Evolutionary conservation across 2,888 invertebrate genomes (phyloP).

Genomic region (Aleiodes testaceus): DNA sequence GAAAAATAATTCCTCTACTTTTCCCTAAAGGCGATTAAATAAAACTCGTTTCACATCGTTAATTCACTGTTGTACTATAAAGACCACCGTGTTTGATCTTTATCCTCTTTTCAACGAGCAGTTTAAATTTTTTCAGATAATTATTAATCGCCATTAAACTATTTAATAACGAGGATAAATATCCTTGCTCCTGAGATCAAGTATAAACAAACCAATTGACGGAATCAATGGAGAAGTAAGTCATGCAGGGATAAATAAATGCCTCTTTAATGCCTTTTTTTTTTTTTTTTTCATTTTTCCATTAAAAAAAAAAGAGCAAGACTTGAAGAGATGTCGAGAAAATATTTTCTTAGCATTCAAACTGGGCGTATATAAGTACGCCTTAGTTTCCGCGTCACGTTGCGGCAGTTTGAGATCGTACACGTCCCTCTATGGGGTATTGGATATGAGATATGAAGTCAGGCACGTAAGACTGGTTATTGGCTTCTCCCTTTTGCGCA

Average conservation of each 20-base stretch:
- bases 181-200: too few relatives aligned
- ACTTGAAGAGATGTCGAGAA: constrained; percentile 8
- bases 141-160: constrained; percentile 60
- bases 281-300: too few relatives aligned
- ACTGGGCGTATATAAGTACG: constrained; percentile 36
- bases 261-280: too few relatives aligned
- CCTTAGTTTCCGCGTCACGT: constrained; percentile 63
- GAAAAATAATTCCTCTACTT: too few relatives aligned
- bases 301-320: neutral
- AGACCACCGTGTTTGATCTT: constrained; percentile 44
- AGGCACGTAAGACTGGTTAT: constrained; percentile 54
- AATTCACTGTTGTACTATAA: constrained; percentile 16
- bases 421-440: constrained; percentile 55
- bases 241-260: too few relatives aligned
- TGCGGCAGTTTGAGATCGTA: constrained; percentile 61
- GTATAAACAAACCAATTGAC: neutral
- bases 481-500: constrained; percentile 50
- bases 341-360: constrained; percentile 32
- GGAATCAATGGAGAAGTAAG: too few relatives aligned
- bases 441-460: constrained; percentile 60
- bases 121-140: constrained; percentile 57
- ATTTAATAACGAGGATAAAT: constrained; percentile 54
- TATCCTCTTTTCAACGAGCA: constrained; percentile 33
- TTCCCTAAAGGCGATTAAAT: constrained; percentile 19
- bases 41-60: constrained; percentile 31